A percentile compares a stretch with the other conserved stretches of the same genome.
phyloP scores from a whole-genome alignment of 2,797 vertebrate species.

The Lepus townsendii region DNA sequence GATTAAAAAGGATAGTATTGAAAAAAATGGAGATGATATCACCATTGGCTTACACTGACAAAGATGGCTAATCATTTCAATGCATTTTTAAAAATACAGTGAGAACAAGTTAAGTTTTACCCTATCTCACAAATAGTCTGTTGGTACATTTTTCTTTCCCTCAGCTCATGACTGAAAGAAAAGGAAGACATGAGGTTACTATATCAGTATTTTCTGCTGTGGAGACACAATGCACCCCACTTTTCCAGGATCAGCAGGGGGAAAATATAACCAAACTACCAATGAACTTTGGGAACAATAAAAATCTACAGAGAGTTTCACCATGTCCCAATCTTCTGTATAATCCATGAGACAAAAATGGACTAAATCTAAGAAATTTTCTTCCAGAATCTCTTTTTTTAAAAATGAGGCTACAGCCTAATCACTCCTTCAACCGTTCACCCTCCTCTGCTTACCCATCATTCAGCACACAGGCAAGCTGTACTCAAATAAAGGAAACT shows the following conservation, averaged over 20 bases:
- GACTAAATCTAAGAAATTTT: neutral
- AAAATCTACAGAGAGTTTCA: neutral
- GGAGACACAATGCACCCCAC: no score
- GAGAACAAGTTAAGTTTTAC: neutral
- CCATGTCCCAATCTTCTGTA: neutral
- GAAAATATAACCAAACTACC: neutral
- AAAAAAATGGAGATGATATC: neutral
- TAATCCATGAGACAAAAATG: neutral
- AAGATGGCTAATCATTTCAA: neutral
- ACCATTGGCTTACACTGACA: no score
- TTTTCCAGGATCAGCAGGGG: neutral
- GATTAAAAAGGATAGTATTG: no score
- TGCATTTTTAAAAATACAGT: neutral
- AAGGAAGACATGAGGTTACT: neutral
- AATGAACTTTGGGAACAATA: neutral
- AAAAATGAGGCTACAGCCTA: neutral
- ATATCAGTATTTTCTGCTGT: neutral
- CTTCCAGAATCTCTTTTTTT: neutral
- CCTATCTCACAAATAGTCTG: neutral
- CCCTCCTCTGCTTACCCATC: accelerated
- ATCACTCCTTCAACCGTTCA: accelerated
- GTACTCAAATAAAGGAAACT: neutral
- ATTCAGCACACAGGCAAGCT: neutral
- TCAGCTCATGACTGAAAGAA: neutral
- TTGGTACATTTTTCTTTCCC: neutral